Percentiles rank a stretch among this genome's conserved stretches.
Evolutionary conservation across 23 tunicate species (phyloP).

Genomic region (Styela clava): DNA sequence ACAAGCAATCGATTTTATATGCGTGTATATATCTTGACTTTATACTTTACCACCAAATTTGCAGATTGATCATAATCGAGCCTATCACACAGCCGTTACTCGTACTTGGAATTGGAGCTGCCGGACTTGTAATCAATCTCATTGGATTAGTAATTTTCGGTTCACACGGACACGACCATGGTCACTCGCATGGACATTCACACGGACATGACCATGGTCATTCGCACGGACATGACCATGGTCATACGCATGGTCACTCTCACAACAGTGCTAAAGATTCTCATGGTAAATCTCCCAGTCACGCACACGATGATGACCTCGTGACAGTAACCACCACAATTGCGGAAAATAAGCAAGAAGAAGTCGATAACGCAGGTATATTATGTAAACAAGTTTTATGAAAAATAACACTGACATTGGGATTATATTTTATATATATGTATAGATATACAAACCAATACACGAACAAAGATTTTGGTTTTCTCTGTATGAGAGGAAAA

Average conservation of each 20-base stretch:
- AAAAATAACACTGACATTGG: no score
- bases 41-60: no score
- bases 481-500: no score
- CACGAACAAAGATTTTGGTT: no score
- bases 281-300: no score
- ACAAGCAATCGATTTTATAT: no score
- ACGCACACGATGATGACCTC: background rate
- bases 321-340: background rate
- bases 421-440: no score
- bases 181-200: constrained; percentile 20
- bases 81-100: constrained; percentile 42
- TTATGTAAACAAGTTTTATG: no score
- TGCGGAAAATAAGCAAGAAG: background rate
- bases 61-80: constrained; percentile 55
- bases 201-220: constrained; percentile 8
- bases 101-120: constrained; percentile 52
- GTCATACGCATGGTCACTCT: background rate
- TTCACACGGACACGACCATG: constrained; percentile 53
- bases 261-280: no score
- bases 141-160: constrained; percentile 58
- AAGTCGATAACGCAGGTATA: background rate
- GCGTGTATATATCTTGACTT: no score
- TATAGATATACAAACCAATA: no score
- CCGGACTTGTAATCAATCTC: constrained; percentile 60
- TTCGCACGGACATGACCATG: background rate